Conservation (phyloP, 2,113 vertebrate species). For the Antigone vipio region DNA sequence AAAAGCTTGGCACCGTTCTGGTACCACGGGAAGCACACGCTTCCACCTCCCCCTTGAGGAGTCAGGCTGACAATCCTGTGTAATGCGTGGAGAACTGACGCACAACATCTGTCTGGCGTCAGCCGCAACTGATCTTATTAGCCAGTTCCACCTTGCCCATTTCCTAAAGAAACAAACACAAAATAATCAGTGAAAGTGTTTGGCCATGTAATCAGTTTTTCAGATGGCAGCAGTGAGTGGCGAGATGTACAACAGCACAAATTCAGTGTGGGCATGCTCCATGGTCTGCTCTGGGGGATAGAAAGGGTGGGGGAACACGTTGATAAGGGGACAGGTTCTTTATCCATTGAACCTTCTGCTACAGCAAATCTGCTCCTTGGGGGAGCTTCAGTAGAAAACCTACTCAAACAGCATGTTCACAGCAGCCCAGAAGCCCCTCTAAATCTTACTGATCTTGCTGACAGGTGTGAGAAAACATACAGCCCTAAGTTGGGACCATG, state of each 20-base stretch:
- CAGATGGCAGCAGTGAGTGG: background rate
- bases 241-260: background rate
- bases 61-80: background rate
- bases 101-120: background rate
- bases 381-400: background rate
- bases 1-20: background rate
- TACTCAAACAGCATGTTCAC: background rate
- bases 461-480: background rate
- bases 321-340: background rate
- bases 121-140: background rate
- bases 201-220: background rate
- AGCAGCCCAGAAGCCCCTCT: background rate
- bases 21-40: rapidly evolving
- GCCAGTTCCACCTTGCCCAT: background rate
- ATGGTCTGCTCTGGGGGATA: background rate
- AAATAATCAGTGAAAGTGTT: background rate
- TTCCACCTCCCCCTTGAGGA: background rate
- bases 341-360: background rate
- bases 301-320: background rate
- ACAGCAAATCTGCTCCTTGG: background rate
- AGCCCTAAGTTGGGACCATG: background rate
- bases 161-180: background rate
- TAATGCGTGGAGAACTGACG: rapidly evolving
- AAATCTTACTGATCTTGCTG: background rate
- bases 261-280: rapidly evolving